Conservation (phyloP, 2,888 invertebrate genomes). For the Polymixis flavicincta region DNA sequence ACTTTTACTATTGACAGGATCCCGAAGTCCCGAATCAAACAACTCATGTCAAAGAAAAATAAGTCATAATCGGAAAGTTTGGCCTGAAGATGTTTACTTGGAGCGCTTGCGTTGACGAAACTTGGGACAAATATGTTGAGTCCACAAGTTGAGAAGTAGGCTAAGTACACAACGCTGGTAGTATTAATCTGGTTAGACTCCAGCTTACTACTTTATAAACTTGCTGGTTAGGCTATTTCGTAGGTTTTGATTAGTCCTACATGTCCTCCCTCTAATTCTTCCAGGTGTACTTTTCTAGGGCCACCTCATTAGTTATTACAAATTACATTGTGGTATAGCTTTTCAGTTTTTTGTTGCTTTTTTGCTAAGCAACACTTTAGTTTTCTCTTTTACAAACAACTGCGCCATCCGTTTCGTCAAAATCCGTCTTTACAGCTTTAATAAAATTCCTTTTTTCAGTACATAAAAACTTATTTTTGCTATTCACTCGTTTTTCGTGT, state of each 20-base stretch:
- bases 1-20: slow-evolving; percentile 38
- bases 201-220: slow-evolving; percentile 9
- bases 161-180: slow-evolving; percentile 36
- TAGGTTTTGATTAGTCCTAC: slow-evolving; percentile 1
- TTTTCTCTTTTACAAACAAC: neutral
- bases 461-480: no score
- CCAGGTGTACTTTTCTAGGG: no score
- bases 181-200: slow-evolving; percentile 41
- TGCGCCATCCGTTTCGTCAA: no score
- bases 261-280: no score
- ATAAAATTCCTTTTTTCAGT: neutral
- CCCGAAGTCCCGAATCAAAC: slow-evolving; percentile 35
- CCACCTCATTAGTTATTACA: neutral
- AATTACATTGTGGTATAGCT: neutral
- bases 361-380: no score
- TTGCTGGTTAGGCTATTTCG: slow-evolving; percentile 9
- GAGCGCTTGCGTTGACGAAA: slow-evolving; percentile 36
- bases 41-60: slow-evolving; percentile 53
- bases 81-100: slow-evolving; percentile 35
- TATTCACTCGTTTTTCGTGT: slow-evolving; percentile 14
- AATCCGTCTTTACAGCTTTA: neutral
- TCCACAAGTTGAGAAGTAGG: slow-evolving; percentile 41
- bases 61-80: slow-evolving; percentile 49
- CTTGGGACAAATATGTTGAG: slow-evolving; percentile 58
- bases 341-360: neutral